These are phyloP conservation scores for Prietella phreatophila DNA, from an alignment of 2,113 vertebrate genomes.

Conservation along the genomic window DNA sequence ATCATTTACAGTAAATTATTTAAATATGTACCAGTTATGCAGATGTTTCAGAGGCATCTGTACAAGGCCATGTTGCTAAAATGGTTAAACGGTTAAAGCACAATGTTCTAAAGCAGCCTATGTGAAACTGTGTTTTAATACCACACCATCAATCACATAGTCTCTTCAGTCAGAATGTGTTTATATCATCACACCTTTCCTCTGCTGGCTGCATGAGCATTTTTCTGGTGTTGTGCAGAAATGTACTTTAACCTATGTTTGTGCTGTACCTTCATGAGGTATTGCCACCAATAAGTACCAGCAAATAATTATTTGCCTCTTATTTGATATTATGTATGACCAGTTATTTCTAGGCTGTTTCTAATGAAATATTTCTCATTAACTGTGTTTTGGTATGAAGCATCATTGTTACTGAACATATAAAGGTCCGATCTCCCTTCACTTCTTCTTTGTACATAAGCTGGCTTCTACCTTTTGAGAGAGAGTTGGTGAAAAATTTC, in stretches of 20 bases:
- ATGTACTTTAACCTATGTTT: neutral
- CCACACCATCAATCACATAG: neutral
- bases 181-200: too few species aligned
- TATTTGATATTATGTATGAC: neutral
- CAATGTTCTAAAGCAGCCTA: neutral
- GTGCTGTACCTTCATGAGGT: neutral
- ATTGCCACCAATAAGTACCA: neutral
- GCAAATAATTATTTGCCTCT: neutral
- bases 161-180: neutral
- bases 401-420: neutral
- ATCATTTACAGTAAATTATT: neutral
- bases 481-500: too few species aligned
- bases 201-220: neutral
- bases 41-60: neutral
- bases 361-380: neutral
- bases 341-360: neutral
- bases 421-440: neutral
- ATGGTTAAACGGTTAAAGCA: neutral
- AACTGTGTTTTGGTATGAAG: neutral
- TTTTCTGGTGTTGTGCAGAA: neutral
- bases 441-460: neutral
- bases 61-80: neutral
- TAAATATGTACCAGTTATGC: neutral
- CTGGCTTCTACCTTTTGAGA: neutral
- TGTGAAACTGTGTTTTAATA: neutral